A percentile compares a stretch with the other conserved stretches of the same genome.
Evolutionary conservation across 1,140 invertebrate species (phyloP).

Genomic region (Pogonus chalceus): DNA sequence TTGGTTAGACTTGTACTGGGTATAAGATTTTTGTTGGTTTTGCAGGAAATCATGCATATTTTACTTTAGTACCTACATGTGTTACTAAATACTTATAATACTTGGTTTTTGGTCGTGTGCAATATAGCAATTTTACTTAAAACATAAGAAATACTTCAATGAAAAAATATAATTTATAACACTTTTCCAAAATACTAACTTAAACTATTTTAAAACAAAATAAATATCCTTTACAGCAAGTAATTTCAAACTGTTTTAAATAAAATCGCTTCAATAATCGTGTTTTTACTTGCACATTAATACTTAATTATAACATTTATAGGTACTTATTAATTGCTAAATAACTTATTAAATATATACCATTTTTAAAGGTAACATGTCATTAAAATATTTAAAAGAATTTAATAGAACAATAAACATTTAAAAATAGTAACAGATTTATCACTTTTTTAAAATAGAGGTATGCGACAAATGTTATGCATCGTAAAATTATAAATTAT

Average conservation of each 20-base stretch:
- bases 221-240: background rate
- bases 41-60: no score
- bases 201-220: background rate
- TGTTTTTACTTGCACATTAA: background rate
- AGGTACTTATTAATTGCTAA: background rate
- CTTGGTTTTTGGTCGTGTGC: no score
- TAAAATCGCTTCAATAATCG: background rate
- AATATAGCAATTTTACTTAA: background rate
- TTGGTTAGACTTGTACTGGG: no score
- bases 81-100: no score
- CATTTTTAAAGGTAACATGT: background rate
- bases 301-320: background rate
- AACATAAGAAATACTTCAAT: background rate
- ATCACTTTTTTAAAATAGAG: background rate
- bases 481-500: background rate
- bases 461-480: background rate
- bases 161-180: background rate
- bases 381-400: background rate
- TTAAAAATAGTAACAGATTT: constrained; percentile 1
- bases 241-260: background rate
- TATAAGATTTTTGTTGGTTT: no score
- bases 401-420: background rate
- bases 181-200: background rate
- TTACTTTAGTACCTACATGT: no score
- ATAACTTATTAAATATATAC: background rate